These are phyloP conservation scores for Drosophila serrata DNA, from an alignment of 1,140 invertebrate species.

Conservation along the genomic window DNA sequence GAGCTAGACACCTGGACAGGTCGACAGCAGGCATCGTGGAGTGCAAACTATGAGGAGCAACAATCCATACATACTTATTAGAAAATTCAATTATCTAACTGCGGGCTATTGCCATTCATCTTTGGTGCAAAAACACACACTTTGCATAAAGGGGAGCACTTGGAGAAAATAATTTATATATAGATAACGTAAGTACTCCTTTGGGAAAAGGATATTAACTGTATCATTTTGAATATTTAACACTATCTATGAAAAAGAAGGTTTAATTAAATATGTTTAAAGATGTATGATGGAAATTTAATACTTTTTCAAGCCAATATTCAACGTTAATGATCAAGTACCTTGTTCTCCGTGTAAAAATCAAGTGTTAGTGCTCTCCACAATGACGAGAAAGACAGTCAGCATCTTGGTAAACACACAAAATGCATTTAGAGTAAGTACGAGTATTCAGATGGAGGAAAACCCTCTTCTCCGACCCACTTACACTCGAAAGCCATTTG, in stretches of 20 bases:
- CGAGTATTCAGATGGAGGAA: slow-evolving; percentile 20
- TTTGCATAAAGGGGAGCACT: slow-evolving; percentile 1
- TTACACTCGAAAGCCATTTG: slow-evolving; percentile 57
- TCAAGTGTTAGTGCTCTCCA: background rate
- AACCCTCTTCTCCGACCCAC: slow-evolving; percentile 19
- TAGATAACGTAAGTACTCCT: too few relatives aligned
- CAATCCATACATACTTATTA: slow-evolving; percentile 44
- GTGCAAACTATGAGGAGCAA: slow-evolving; percentile 21
- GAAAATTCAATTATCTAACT: slow-evolving; percentile 57
- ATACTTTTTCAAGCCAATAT: too few relatives aligned
- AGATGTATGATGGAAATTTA: too few relatives aligned
- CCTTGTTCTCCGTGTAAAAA: slow-evolving; percentile 1
- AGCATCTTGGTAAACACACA: slow-evolving; percentile 10
- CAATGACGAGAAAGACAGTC: slow-evolving; percentile 3
- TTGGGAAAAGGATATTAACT: background rate
- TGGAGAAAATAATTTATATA: background rate
- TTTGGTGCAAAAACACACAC: slow-evolving; percentile 19
- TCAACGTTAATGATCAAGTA: background rate
- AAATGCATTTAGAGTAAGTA: slow-evolving; percentile 42
- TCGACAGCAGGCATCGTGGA: background rate
- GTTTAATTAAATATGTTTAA: background rate
- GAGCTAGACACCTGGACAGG: slow-evolving; percentile 5
- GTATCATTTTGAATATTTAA: background rate
- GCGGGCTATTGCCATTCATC: slow-evolving; percentile 13
- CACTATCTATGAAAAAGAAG: too few relatives aligned